Evolutionary conservation across 2,888 invertebrate species (phyloP).

Genomic region (Epirrhoe tristata): DNA sequence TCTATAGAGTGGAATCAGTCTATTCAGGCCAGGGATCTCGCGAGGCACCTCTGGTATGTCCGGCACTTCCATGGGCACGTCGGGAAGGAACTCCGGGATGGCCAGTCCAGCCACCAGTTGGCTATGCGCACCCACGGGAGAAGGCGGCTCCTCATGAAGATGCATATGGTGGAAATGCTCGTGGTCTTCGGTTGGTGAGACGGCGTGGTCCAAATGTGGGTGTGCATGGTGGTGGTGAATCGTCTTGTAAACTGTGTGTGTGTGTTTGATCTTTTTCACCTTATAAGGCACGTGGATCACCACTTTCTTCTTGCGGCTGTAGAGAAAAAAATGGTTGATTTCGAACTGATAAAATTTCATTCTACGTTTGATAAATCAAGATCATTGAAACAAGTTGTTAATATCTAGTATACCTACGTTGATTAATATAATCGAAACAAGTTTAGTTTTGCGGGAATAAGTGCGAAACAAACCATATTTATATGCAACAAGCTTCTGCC

Average conservation of each 20-base stretch:
- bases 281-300: constrained; percentile 88
- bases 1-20: constrained; percentile 64
- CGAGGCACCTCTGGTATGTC: constrained; percentile 56
- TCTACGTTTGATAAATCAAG: background rate
- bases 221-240: constrained; percentile 84
- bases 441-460: too few relatives aligned
- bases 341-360: background rate
- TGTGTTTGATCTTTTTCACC: constrained; percentile 89
- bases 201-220: constrained; percentile 56
- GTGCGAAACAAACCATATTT: too few relatives aligned
- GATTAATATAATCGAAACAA: too few relatives aligned
- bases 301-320: constrained; percentile 87
- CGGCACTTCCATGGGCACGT: constrained; percentile 63
- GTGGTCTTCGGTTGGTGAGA: constrained; percentile 71
- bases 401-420: too few relatives aligned
- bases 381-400: too few relatives aligned
- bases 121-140: constrained; percentile 62
- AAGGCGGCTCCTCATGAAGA: constrained; percentile 62
- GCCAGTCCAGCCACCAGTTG: constrained; percentile 68
- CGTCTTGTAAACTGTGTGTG: constrained; percentile 89
- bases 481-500: too few relatives aligned
- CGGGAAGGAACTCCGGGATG: constrained; percentile 78
- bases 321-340: background rate
- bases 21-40: constrained; percentile 20
- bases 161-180: constrained; percentile 82